Evolutionary conservation across 2,797 vertebrate species (phyloP).

Genomic region (Urophycis tenuis): DNA sequence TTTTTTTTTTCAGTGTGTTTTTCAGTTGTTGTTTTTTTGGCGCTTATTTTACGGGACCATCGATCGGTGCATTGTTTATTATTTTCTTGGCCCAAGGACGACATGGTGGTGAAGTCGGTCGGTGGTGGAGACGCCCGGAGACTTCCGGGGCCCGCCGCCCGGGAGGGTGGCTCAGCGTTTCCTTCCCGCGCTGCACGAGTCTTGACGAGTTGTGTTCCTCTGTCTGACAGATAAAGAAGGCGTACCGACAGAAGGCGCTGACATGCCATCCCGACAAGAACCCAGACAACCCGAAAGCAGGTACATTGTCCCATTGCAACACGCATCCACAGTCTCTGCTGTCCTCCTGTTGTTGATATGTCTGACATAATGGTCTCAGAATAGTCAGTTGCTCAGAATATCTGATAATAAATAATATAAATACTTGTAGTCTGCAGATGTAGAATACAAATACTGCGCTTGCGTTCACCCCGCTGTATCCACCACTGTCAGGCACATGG

Average conservation of each 20-base stretch:
- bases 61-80: conserved; percentile 22
- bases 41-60: conserved; percentile 38
- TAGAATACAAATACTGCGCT: too few species aligned
- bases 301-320: conserved; percentile 62
- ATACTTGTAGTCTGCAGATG: too few species aligned
- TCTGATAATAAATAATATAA: too few species aligned
- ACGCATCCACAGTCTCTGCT: background rate
- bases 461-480: background rate
- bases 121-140: conserved; percentile 22
- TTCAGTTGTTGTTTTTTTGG: background rate
- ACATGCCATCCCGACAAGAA: conserved; percentile 98
- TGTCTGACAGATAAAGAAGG: conserved; percentile 86
- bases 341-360: conserved; percentile 3
- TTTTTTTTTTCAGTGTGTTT: background rate
- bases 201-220: conserved; percentile 20
- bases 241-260: conserved; percentile 88
- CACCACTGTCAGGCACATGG: background rate
- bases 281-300: conserved; percentile 91
- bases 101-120: conserved; percentile 39
- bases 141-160: conserved; percentile 27
- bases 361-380: background rate
- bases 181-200: conserved; percentile 16
- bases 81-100: conserved; percentile 31
- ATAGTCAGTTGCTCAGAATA: too few species aligned
- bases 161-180: conserved; percentile 32